These are phyloP conservation scores for Drosophila santomea DNA, from an alignment of 1,140 invertebrate genomes.

Conservation along the genomic window DNA sequence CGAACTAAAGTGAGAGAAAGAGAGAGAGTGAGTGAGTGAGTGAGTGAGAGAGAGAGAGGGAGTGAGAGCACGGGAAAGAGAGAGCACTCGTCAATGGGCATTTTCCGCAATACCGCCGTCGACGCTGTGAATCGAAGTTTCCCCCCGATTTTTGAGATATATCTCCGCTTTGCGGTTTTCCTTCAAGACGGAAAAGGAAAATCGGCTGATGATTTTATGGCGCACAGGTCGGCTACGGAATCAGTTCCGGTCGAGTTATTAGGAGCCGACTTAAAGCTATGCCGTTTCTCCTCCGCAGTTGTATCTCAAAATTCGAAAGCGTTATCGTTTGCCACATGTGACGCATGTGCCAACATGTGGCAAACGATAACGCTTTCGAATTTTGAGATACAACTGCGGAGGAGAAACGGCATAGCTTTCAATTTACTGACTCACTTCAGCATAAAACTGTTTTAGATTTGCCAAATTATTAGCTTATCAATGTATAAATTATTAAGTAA, in stretches of 20 bases:
- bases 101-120: conserved; percentile 31
- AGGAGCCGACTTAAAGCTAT: not conserved
- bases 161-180: not conserved
- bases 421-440: not conserved
- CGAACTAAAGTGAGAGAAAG: too few relatives aligned
- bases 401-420: not conserved
- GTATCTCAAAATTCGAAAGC: not conserved
- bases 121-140: conserved; percentile 6
- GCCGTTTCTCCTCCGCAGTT: not conserved
- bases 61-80: not conserved
- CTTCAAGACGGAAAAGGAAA: conserved; percentile 47
- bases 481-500: too few relatives aligned
- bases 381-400: not conserved
- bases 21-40: not conserved
- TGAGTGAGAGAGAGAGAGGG: conserved; percentile 16
- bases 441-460: too few relatives aligned
- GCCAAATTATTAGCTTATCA: not conserved
- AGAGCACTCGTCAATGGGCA: conserved; percentile 3
- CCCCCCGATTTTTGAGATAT: not conserved
- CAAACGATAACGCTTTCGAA: not conserved
- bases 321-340: conserved; percentile 12
- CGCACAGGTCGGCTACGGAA: conserved; percentile 7
- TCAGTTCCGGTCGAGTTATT: conserved; percentile 21
- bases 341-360: conserved; percentile 18
- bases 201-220: conserved; percentile 27